Conservation (phyloP, 2,888 invertebrate genomes). For the Trimorus sp. region DNA sequence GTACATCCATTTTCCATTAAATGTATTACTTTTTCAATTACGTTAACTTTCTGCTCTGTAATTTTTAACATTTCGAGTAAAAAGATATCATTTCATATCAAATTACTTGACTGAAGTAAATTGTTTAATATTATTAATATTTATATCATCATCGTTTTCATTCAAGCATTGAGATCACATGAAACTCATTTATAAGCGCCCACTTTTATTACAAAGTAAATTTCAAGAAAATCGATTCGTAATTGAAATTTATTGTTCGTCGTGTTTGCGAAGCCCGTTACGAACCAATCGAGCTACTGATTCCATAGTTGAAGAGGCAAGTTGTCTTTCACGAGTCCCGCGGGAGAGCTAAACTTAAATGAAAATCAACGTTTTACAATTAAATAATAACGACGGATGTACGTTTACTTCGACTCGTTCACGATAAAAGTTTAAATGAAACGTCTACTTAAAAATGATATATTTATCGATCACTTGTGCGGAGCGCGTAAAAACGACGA, state of each 20-base stretch:
- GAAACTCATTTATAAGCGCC: too few relatives aligned
- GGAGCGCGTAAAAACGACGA: conserved; percentile 2
- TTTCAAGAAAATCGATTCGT: too few relatives aligned
- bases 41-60: too few relatives aligned
- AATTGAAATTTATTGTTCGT: conserved; percentile 4
- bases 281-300: conserved; percentile 20
- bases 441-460: conserved; percentile 17
- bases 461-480: conserved; percentile 15
- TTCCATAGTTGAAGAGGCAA: conserved; percentile 8
- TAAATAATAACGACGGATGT: conserved; percentile 31
- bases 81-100: too few relatives aligned
- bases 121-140: too few relatives aligned
- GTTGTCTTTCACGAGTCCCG: conserved; percentile 21
- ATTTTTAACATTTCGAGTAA: too few relatives aligned
- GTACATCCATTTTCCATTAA: too few relatives aligned
- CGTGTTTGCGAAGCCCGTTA: not conserved
- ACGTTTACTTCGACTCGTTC: not conserved
- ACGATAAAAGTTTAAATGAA: conserved; percentile 32
- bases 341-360: conserved; percentile 25
- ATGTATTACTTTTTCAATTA: too few relatives aligned
- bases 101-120: too few relatives aligned
- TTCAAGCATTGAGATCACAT: too few relatives aligned
- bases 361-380: conserved; percentile 34
- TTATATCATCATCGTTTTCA: too few relatives aligned
- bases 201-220: too few relatives aligned